Conservation (phyloP, 2,888 invertebrate genomes). For the Drosophila emarginata region DNA sequence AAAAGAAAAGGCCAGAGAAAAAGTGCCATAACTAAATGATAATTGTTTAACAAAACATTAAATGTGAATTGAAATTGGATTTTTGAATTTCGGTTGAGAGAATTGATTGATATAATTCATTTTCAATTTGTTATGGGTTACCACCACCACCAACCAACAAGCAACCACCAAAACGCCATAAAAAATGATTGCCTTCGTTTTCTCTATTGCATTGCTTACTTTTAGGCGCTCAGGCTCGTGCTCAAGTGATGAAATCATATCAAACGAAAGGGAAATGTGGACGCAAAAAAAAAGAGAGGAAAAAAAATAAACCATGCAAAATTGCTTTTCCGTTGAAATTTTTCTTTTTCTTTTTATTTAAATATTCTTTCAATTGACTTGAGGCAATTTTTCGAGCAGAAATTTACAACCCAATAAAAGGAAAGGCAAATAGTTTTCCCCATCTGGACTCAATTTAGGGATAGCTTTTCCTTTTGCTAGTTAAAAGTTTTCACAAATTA, state of each 20-base stretch:
- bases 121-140: slow-evolving; percentile 1
- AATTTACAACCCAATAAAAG: neutral
- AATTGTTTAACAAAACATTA: slow-evolving; percentile 53
- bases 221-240: slow-evolving; percentile 43
- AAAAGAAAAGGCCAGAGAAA: slow-evolving; percentile 52
- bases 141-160: neutral
- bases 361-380: slow-evolving; percentile 36
- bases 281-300: slow-evolving; percentile 4
- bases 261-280: slow-evolving; percentile 33
- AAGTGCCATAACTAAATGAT: slow-evolving; percentile 76
- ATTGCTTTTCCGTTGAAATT: slow-evolving; percentile 52
- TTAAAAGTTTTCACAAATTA: neutral
- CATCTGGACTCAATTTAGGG: neutral
- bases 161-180: too few species aligned
- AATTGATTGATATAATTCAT: slow-evolving; percentile 29
- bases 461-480: neutral
- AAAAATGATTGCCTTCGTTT: neutral
- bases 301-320: slow-evolving; percentile 56
- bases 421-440: neutral
- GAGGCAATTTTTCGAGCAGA: neutral
- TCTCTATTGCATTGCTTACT: neutral
- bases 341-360: slow-evolving; percentile 22
- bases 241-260: slow-evolving; percentile 69
- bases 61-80: slow-evolving; percentile 11
- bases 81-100: neutral